Evolutionary conservation across 2,888 invertebrate genomes (phyloP).

Genomic region (Eupithecia inturbata): DNA sequence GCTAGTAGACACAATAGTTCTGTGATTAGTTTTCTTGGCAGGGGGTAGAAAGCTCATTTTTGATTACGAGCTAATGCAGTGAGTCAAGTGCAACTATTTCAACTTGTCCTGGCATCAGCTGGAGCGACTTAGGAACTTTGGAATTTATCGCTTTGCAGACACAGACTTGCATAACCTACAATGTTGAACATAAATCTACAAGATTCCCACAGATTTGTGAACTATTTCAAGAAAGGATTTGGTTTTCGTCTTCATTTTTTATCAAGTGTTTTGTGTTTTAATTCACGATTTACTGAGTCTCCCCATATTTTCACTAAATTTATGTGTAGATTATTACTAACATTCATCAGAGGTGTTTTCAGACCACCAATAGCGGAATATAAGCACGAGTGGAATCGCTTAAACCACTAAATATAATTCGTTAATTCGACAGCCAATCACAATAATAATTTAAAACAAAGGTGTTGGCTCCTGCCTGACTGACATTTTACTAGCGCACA

Average conservation of each 20-base stretch:
- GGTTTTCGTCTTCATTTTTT: not conserved
- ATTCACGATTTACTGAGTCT: not conserved
- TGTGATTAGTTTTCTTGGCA: not conserved
- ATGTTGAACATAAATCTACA: conserved; percentile 28
- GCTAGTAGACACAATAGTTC: not conserved
- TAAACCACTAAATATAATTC: not conserved
- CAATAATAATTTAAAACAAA: not conserved
- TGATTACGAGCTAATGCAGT: conserved; percentile 6
- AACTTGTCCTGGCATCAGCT: conserved; percentile 34
- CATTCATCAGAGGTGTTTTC: not conserved
- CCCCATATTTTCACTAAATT: not conserved
- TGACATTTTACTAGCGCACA: not conserved
- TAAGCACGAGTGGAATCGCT: not conserved
- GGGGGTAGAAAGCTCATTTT: not conserved
- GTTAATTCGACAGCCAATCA: not conserved
- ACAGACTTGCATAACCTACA: conserved; percentile 31
- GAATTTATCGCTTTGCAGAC: conserved; percentile 35
- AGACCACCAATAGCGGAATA: not conserved
- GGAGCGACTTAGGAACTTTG: conserved; percentile 40
- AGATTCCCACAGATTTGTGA: conserved; percentile 20
- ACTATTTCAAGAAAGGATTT: conserved; percentile 11
- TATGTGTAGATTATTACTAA: not conserved
- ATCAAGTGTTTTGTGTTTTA: not conserved
- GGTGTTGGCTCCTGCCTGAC: not conserved
- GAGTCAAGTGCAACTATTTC: conserved; percentile 11